phyloP scores from a whole-genome alignment of 1,140 invertebrate genomes.

The Lepidotrigona ventralis region DNA sequence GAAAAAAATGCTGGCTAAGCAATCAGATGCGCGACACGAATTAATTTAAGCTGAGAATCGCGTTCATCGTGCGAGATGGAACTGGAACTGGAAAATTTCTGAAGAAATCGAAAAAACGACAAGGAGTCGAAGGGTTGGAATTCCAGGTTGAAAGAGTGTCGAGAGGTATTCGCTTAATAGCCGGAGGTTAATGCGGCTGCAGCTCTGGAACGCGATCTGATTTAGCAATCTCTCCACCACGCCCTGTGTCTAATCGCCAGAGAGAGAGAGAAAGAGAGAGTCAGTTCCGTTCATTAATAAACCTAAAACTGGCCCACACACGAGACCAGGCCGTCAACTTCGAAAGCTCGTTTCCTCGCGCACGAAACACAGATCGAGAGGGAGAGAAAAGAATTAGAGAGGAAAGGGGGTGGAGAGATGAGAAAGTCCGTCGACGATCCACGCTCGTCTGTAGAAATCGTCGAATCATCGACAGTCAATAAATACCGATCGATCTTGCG shows the following conservation, averaged over 20 bases:
- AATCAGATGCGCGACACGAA: too few relatives aligned
- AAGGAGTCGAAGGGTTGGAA: not conserved
- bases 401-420: constrained; percentile 17
- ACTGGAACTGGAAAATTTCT: not conserved
- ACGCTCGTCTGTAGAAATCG: constrained; percentile 63
- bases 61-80: too few relatives aligned
- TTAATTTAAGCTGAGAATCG: too few relatives aligned
- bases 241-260: constrained; percentile 78
- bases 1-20: not conserved
- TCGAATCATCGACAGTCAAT: constrained; percentile 78
- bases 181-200: constrained; percentile 17
- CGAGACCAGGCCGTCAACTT: constrained; percentile 34
- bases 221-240: constrained; percentile 79
- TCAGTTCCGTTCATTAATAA: constrained; percentile 75
- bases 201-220: constrained; percentile 65
- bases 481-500: constrained; percentile 77
- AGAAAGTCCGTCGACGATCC: constrained; percentile 48
- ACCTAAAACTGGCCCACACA: constrained; percentile 74
- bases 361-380: not conserved
- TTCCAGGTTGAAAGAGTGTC: not conserved
- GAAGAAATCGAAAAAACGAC: not conserved
- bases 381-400: not conserved
- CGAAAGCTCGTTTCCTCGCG: constrained; percentile 6
- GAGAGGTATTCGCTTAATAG: constrained; percentile 13
- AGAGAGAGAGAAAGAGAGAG: constrained; percentile 72